These are phyloP conservation scores for Crotalus viridis DNA, from an alignment of 2,113 vertebrate genomes.

Conservation along the genomic window DNA sequence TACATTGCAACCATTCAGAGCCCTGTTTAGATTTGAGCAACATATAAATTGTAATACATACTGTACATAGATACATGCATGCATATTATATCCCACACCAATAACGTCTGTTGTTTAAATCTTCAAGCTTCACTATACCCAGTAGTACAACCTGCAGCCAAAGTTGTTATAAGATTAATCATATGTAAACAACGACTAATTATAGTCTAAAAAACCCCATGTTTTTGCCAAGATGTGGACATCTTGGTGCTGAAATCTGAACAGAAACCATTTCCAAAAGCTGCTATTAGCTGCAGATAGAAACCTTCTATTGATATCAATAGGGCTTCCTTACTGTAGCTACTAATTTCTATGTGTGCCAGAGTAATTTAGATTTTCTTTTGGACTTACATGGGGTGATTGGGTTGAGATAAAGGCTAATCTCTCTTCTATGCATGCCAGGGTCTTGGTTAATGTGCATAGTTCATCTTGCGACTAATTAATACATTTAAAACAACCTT, in stretches of 20 bases:
- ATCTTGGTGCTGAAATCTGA: too few species aligned
- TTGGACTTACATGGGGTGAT: background rate
- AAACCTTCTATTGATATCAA: background rate
- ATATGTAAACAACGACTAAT: background rate
- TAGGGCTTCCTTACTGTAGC: background rate
- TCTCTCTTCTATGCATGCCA: background rate
- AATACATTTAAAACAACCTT: background rate
- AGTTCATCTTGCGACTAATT: background rate
- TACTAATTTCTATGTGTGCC: background rate
- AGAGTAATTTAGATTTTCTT: background rate
- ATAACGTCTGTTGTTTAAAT: background rate
- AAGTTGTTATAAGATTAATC: background rate
- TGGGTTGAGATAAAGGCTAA: background rate
- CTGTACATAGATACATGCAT: background rate
- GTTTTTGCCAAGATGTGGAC: background rate
- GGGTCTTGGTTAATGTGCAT: background rate
- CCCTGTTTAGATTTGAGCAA: background rate
- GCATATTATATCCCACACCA: background rate
- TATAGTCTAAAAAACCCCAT: background rate
- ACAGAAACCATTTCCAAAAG: background rate
- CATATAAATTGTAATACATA: background rate
- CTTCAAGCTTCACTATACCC: background rate
- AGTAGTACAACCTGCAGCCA: background rate
- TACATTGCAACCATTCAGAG: background rate
- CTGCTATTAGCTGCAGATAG: background rate